phyloP scores from a whole-genome alignment of 2,888 invertebrate species.

The Dynastes tityus region DNA sequence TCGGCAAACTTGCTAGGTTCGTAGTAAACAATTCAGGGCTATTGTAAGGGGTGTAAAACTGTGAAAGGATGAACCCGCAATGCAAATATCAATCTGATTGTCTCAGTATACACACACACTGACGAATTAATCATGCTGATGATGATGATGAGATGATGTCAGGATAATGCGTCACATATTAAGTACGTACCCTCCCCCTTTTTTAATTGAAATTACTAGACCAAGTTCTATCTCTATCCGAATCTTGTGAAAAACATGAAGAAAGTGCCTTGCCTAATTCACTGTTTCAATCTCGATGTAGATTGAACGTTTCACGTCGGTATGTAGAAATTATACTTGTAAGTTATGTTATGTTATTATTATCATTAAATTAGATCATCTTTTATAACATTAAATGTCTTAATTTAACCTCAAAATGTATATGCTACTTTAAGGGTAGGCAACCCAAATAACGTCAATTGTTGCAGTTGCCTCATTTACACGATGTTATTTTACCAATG shows the following conservation, averaged over 20 bases:
- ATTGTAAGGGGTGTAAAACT: conserved; percentile 49
- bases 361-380: not conserved
- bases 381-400: not conserved
- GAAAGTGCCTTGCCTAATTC: conserved; percentile 57
- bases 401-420: not conserved
- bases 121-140: conserved; percentile 38
- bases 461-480: no score
- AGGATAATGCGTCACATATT: conserved; percentile 51
- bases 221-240: conserved; percentile 1
- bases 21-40: conserved; percentile 61
- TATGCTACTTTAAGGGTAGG: no score
- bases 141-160: conserved; percentile 46
- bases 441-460: not conserved
- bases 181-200: conserved; percentile 56
- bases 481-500: no score
- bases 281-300: conserved; percentile 3
- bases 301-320: conserved; percentile 13
- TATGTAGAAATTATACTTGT: conserved; percentile 21
- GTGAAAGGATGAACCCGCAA: conserved; percentile 51
- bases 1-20: conserved; percentile 69
- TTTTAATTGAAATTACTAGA: conserved; percentile 49
- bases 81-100: conserved; percentile 36
- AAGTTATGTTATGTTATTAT: not conserved
- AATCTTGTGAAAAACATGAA: conserved; percentile 44
- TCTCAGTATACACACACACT: conserved; percentile 29